Conservation (phyloP, 1,140 invertebrate species). For the Micrasema minimum region DNA sequence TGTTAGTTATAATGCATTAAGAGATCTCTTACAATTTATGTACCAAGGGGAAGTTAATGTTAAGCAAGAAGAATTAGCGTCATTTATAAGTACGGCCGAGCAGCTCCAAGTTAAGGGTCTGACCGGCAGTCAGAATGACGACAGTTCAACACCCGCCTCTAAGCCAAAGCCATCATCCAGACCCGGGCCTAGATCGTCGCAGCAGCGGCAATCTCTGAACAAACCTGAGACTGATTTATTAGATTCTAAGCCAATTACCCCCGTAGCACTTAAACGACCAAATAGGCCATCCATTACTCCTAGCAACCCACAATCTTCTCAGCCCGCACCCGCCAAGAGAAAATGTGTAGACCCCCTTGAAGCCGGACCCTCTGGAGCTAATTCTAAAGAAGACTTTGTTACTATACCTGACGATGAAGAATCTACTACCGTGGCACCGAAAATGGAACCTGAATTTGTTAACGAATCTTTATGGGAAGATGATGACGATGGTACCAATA, state of each 20-base stretch:
- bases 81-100: conserved; percentile 86
- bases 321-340: conserved; percentile 66
- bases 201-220: conserved; percentile 68
- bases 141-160: conserved; percentile 66
- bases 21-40: conserved; percentile 86
- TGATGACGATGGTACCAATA: conserved; percentile 66
- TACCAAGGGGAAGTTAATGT: conserved; percentile 89
- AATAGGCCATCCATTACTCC: conserved; percentile 68
- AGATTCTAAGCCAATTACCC: conserved; percentile 68
- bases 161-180: conserved; percentile 65
- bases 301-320: conserved; percentile 67
- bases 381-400: conserved; percentile 66
- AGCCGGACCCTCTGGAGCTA: conserved; percentile 65
- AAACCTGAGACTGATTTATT: conserved; percentile 69
- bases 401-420: conserved; percentile 67
- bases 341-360: conserved; percentile 68
- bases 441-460: conserved; percentile 68
- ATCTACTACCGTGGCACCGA: conserved; percentile 65
- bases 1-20: conserved; percentile 78
- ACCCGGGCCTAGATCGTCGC: conserved; percentile 68
- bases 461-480: conserved; percentile 67
- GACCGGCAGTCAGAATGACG: conserved; percentile 70
- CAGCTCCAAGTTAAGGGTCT: conserved; percentile 87
- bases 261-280: conserved; percentile 69
- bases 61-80: conserved; percentile 82